phyloP scores from a whole-genome alignment of 2,888 invertebrate genomes.

The Leucophora obtusa region DNA sequence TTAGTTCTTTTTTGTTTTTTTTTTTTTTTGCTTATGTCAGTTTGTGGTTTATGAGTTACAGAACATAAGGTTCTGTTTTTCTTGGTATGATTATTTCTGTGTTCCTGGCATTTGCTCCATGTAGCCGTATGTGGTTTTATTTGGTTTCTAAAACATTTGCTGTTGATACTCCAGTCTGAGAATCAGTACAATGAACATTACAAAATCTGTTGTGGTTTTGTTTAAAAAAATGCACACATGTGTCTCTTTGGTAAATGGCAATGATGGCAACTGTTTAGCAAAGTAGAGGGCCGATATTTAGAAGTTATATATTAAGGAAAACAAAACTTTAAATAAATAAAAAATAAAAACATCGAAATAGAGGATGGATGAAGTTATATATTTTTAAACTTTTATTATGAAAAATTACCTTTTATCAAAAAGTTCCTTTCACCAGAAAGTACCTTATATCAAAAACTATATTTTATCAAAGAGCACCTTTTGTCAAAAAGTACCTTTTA shows the following conservation, averaged over 20 bases:
- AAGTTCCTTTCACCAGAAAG: too few relatives aligned
- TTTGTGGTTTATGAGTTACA: slow-evolving; percentile 52
- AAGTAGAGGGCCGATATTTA: background rate
- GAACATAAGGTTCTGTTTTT: slow-evolving; percentile 10
- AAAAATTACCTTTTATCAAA: background rate
- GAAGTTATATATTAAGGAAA: too few relatives aligned
- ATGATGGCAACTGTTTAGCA: background rate
- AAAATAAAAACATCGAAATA: too few relatives aligned
- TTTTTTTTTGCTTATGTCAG: background rate
- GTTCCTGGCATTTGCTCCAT: background rate
- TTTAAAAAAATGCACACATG: background rate
- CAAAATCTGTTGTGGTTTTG: slow-evolving; percentile 57
- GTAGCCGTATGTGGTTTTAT: slow-evolving; percentile 4
- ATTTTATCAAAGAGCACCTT: too few relatives aligned
- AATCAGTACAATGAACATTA: slow-evolving; percentile 48
- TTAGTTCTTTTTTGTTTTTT: background rate
- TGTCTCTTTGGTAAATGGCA: background rate
- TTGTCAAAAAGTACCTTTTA: too few relatives aligned
- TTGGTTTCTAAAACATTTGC: slow-evolving; percentile 44
- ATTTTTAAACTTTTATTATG: background rate
- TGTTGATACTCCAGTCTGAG: slow-evolving; percentile 38
- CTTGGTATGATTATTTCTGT: slow-evolving; percentile 9
- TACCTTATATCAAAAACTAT: too few relatives aligned
- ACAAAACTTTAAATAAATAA: too few relatives aligned
- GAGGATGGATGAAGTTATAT: too few relatives aligned